A percentile compares a stretch with the other conserved stretches of the same genome.
Conservation (phyloP, 2,888 invertebrate species). For the Ornithoptera priamus region DNA sequence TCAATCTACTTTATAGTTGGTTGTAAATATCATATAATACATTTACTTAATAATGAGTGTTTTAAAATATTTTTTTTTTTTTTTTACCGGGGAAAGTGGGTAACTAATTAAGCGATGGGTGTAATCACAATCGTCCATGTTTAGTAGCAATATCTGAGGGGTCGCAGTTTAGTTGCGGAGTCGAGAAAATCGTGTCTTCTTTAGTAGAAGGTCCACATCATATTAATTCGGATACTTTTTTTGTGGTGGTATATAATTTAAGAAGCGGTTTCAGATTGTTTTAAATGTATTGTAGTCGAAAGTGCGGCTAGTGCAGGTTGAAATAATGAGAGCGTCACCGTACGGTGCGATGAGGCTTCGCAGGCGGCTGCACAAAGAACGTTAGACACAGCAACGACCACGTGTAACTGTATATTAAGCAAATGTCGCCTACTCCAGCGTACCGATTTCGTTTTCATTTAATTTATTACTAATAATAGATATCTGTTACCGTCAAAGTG, state of each 20-base stretch:
- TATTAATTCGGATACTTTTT: too few species aligned
- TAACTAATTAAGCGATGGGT: too few species aligned
- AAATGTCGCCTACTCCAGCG: slow-evolving; percentile 10
- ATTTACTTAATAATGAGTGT: too few species aligned
- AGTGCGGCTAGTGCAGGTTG: background rate
- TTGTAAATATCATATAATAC: too few species aligned
- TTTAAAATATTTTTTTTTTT: too few species aligned
- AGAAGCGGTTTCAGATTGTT: background rate
- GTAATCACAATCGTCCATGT: too few species aligned
- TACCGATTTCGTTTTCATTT: slow-evolving; percentile 25
- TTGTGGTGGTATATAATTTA: background rate
- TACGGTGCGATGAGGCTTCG: slow-evolving; percentile 17
- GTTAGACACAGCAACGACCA: slow-evolving; percentile 6
- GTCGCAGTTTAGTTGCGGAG: too few species aligned
- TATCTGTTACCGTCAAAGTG: background rate
- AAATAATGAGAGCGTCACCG: slow-evolving; percentile 15
- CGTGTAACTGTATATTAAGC: slow-evolving; percentile 13
- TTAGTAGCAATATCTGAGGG: too few species aligned
- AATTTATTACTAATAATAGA: background rate
- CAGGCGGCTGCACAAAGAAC: slow-evolving; percentile 18
- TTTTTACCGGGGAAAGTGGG: too few species aligned
- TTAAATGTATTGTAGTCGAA: background rate
- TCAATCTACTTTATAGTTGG: too few species aligned
- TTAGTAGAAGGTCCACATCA: too few species aligned
- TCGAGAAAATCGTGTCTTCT: too few species aligned